Conservation (phyloP, 2,888 invertebrate species). For the Drosophila stalkeri region DNA sequence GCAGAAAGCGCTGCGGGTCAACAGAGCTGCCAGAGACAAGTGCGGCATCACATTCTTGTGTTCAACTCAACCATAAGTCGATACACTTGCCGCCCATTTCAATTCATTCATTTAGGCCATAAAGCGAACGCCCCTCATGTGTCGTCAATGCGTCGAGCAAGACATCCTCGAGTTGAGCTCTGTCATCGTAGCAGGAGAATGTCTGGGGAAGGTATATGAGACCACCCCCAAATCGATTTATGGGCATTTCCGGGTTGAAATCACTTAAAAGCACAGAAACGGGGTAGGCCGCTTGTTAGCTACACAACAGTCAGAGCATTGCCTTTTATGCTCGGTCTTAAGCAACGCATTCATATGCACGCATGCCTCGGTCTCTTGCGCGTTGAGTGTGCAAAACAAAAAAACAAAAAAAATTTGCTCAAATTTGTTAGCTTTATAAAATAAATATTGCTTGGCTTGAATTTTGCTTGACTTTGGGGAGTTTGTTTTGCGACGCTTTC, state of each 20-base stretch:
- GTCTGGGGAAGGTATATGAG: too few species aligned
- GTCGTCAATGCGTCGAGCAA: constrained; percentile 36
- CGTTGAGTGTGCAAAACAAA: constrained; percentile 26
- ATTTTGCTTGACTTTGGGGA: constrained; percentile 45
- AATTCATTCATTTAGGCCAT: constrained; percentile 78
- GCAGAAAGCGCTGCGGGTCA: background rate
- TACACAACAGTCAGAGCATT: constrained; percentile 30
- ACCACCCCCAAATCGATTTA: constrained; percentile 70
- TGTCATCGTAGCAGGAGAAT: background rate
- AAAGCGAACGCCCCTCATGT: constrained; percentile 57
- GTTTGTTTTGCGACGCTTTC: constrained; percentile 40
- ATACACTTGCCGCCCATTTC: constrained; percentile 79
- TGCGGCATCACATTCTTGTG: constrained; percentile 62
- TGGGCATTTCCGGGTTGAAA: constrained; percentile 79
- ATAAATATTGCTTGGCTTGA: constrained; percentile 60
- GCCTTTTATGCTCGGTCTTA: constrained; percentile 58
- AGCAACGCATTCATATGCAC: constrained; percentile 54
- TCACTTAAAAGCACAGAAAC: constrained; percentile 70
- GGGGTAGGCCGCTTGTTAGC: constrained; percentile 61
- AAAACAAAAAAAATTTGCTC: constrained; percentile 57
- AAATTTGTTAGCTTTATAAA: constrained; percentile 79
- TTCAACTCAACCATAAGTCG: constrained; percentile 67
- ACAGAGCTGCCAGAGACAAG: constrained; percentile 53
- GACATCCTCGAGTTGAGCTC: constrained; percentile 45
- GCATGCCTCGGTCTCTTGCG: constrained; percentile 10